phyloP scores from a whole-genome alignment of 2,888 invertebrate genomes.

The Thyatira batis region DNA sequence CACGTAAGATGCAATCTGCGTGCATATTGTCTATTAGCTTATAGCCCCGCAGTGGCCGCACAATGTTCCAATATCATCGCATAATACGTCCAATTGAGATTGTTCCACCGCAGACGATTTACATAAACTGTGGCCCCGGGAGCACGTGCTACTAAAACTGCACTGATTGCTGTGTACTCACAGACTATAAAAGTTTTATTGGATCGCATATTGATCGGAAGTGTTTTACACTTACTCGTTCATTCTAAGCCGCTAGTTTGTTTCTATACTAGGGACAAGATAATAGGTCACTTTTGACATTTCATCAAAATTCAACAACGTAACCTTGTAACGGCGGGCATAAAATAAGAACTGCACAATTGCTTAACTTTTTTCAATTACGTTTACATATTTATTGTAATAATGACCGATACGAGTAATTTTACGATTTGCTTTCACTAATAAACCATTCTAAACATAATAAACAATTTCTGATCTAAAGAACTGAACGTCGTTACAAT shows the following conservation, averaged over 20 bases:
- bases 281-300: no score
- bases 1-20: conserved; percentile 45
- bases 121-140: conserved; percentile 54
- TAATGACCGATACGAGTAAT: no score
- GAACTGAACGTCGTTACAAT: no score
- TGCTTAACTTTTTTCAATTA: no score
- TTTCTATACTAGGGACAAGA: no score
- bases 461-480: no score
- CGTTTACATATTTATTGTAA: no score
- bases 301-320: no score
- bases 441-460: no score
- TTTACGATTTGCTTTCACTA: no score
- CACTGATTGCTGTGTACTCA: conserved; percentile 43
- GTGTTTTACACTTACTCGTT: conserved; percentile 20
- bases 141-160: conserved; percentile 45
- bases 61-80: conserved; percentile 49
- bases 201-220: conserved; percentile 27
- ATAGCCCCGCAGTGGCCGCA: conserved; percentile 29
- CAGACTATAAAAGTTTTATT: conserved; percentile 31
- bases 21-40: conserved; percentile 42
- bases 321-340: no score
- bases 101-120: conserved; percentile 48
- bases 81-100: conserved; percentile 53
- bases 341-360: no score
- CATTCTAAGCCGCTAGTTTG: conserved; percentile 1